phyloP scores from a whole-genome alignment of 2,113 vertebrate genomes.

The Miniopterus natalensis region DNA sequence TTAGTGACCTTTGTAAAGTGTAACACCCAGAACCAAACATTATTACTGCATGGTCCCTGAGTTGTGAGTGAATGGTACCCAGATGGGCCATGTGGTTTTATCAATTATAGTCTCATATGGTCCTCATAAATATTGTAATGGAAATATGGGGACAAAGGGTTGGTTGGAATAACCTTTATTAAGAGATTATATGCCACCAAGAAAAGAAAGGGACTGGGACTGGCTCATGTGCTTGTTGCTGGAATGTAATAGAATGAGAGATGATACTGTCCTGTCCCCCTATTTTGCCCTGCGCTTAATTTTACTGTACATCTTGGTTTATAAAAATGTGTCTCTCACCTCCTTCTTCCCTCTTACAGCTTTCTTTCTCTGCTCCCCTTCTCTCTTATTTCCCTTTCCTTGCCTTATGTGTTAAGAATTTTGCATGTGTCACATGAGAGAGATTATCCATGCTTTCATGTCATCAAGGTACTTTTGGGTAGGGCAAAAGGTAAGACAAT shows the following conservation, averaged over 20 bases:
- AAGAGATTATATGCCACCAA: constrained; percentile 44
- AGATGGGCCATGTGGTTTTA: constrained; percentile 61
- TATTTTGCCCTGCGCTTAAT: neutral
- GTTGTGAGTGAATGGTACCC: constrained; percentile 55
- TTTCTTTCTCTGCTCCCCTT: neutral
- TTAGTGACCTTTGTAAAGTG: constrained; percentile 61
- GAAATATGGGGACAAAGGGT: constrained; percentile 56
- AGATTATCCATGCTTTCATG: neutral
- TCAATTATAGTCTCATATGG: constrained; percentile 65
- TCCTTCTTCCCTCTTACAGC: neutral
- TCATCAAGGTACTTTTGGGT: neutral
- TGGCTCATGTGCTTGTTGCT: constrained; percentile 1
- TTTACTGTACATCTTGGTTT: neutral
- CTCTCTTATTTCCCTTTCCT: neutral
- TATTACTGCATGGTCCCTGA: constrained; percentile 9
- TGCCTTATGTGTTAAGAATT: constrained; percentile 8
- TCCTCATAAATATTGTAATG: constrained; percentile 75
- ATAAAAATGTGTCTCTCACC: neutral
- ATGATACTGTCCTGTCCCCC: neutral
- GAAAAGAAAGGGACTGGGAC: constrained; percentile 20
- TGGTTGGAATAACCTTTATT: constrained; percentile 70
- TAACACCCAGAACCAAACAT: constrained; percentile 41
- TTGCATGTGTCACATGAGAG: neutral
- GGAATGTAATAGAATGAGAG: neutral
- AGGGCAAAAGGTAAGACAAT: neutral